These are phyloP conservation scores for Chiloscyllium plagiosum DNA, from an alignment of 2,113 vertebrate genomes.

Conservation along the genomic window DNA sequence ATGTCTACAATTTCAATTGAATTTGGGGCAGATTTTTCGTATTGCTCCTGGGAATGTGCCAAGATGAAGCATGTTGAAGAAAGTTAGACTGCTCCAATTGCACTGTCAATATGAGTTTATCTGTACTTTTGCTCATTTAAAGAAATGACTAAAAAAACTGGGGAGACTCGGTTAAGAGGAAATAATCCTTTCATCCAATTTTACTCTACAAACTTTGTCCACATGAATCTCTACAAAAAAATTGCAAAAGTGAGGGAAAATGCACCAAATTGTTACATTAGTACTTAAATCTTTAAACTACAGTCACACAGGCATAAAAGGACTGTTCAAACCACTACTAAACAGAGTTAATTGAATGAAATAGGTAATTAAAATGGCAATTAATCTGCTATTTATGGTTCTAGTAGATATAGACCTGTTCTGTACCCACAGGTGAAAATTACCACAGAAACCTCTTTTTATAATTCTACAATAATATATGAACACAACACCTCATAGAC, in stretches of 20 bases:
- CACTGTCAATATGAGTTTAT: neutral
- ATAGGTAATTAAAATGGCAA: neutral
- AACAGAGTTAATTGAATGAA: neutral
- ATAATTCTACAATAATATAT: neutral
- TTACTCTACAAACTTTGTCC: neutral
- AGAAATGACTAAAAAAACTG: neutral
- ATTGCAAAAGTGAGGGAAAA: neutral
- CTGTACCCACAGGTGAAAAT: neutral
- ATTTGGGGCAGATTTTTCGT: neutral
- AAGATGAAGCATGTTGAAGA: neutral
- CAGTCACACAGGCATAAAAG: neutral
- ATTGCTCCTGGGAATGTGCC: neutral
- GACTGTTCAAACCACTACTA: neutral
- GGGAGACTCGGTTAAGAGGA: neutral
- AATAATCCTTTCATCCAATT: neutral
- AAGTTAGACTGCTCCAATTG: neutral
- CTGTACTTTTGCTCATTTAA: neutral
- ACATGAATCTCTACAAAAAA: neutral
- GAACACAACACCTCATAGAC: neutral
- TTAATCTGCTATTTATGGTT: constrained; percentile 15
- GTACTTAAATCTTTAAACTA: neutral
- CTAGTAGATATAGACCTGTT: neutral
- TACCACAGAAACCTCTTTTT: neutral
- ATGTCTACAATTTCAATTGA: neutral
- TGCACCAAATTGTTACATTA: neutral